These are phyloP conservation scores for Odocoileus hemionus DNA, from an alignment of 2,113 vertebrate species.

Conservation along the genomic window DNA sequence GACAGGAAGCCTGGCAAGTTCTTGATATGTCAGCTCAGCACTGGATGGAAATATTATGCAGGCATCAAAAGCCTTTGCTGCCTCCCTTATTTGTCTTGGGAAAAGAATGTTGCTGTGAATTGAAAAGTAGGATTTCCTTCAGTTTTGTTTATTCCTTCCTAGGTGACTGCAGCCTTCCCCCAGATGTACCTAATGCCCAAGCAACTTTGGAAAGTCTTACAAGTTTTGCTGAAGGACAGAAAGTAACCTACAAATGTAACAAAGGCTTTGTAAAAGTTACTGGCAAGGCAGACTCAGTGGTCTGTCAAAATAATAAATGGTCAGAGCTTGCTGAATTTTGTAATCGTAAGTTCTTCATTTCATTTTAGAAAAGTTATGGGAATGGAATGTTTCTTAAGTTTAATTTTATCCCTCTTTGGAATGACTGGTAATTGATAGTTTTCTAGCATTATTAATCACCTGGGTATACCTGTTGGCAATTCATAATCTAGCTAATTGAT, in stretches of 20 bases:
- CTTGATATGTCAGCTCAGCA: neutral
- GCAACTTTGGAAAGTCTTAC: rapidly evolving
- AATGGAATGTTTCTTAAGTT: neutral
- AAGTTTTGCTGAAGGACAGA: neutral
- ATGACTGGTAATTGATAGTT: constrained; percentile 59
- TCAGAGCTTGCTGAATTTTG: constrained; percentile 26
- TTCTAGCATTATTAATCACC: constrained; percentile 40
- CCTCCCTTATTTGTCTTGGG: neutral
- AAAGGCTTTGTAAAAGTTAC: constrained; percentile 12
- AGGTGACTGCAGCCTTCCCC: constrained; percentile 48
- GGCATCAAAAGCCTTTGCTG: neutral
- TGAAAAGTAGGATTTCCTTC: neutral
- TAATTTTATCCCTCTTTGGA: neutral
- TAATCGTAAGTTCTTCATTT: constrained; percentile 54
- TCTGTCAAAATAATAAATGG: constrained; percentile 10
- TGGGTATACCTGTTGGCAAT: neutral
- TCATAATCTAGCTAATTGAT: constrained; percentile 37
- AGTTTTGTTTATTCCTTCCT: neutral
- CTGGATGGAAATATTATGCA: neutral
- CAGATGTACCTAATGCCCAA: constrained; percentile 25
- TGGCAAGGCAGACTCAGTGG: rapidly evolving
- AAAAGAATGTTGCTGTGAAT: neutral
- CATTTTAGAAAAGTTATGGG: neutral
- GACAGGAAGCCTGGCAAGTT: neutral
- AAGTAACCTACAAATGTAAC: constrained; percentile 9